Base-by-base conservation (phyloP, 2,888 invertebrate species). In the Sinopyrophorus schimmeli region DNA sequence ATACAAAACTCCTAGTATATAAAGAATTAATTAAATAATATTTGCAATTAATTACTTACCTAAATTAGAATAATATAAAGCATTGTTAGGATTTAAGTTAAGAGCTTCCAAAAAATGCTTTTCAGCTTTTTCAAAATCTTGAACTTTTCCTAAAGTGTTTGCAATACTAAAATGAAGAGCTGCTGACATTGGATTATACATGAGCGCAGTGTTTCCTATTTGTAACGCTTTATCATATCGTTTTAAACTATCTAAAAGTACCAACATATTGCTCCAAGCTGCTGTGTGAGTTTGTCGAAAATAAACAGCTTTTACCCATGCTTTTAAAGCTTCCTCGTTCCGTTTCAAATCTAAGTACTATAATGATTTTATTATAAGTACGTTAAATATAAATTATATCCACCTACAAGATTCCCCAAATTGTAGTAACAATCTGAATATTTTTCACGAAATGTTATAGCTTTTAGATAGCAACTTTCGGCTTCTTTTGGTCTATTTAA, bases 361-460 rank as follows among this genome's bases (percentile, higher is more conserved):
- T 18, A 35, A 9, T 18, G 5, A 20, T n/a, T 15, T 17, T 26
- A 10, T 16, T 32, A 14, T 9, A 11, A 11, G n/a, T n/a, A n/a
- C n/a, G n/a, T 35, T 23, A 30, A 27, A 5, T 18, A n/a, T 28
- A 10, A 30, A 28, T 5, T 2, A 26, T 5, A 30, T 3, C 32
- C 35, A 71, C 73, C 70, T 76, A 92, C 92, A 81, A 97, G 76
- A 74, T 96, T 94, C 27, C 97, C 97, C 60, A 98, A 79, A 74
- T 98, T 98, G 68, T 94, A 98, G 65, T 86, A 86, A 67, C 95
- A 95, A 69, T 96, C 93, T 0, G 96, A 89, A 74, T 96, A 97
- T 52, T 83, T 83, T 37, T 78, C 80, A 24, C 94, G 79, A 68
- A 87, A 81, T 18, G 74, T 77, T 2, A 97, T 74, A 1, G 97